Base-by-base conservation (phyloP, 2,888 invertebrate genomes). In the Eurytoma adleriae region DNA sequence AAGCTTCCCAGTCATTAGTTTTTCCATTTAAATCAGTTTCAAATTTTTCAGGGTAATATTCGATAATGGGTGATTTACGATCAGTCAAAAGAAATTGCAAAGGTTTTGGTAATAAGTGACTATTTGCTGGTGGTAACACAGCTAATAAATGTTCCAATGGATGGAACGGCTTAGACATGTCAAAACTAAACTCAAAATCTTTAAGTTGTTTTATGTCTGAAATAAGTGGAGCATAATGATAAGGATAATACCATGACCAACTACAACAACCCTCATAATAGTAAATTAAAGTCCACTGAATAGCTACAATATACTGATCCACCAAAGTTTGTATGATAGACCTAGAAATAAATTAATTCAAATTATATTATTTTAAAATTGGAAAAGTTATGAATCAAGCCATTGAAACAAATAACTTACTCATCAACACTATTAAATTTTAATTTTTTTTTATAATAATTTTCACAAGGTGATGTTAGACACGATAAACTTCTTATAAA, bases 221-320 rank as follows among this genome's bases (percentile, higher is more conserved):
- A 84, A 98, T 96, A 89, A 96, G 99, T 0, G 99, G 99, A 0
- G 99, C 96, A 91, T 99, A 99, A 91, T 99, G 99, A 88, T 97
- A 96, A 0, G 98, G 98, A 91, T 98, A 99, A 91, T 93, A 99
- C 99, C 99, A 99, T 52, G 97, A 96, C 99, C 99, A 99, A 0
- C 98, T 98, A 70, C 96, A 96, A 61, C 98, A 97, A 5, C 99
- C 99, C 86, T 97, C 95, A 91, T 98, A 99, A 91, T 99, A 99
- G 91, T 99, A 99, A 88, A 95, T 94, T 18, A 99, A 92, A 88
- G 98, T 97, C 99, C 99, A 99, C 87, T 99, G 99, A 66, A 99
- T 94, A 0, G 98, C 99, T 59, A 95, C 92, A 10, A 99, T 95
- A 90, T 99, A 99, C 66, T 96, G 95, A 88, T 95, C 94, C 0